Conservation (phyloP, 2,888 invertebrate species). For the Callyntrura sp. region DNA sequence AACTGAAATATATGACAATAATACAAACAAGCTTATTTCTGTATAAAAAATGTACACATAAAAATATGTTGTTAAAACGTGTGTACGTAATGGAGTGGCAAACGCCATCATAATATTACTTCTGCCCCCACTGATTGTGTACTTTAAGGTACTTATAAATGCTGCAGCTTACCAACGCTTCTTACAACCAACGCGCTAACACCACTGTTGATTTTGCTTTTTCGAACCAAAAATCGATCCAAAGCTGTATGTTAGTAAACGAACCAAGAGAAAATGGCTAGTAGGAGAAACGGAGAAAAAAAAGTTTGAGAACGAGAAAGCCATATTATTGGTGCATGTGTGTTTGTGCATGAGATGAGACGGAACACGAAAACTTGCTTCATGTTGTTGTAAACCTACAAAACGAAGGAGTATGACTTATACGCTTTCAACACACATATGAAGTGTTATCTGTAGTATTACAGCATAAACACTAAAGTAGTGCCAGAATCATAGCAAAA, state of each 20-base stretch:
- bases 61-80: not conserved
- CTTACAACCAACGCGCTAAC: not conserved
- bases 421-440: not conserved
- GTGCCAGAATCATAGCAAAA: not conserved
- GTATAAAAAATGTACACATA: not conserved
- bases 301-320: not conserved
- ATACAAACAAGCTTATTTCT: too few species aligned
- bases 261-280: not conserved
- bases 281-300: not conserved
- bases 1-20: too few species aligned
- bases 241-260: slow-evolving; percentile 28
- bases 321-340: not conserved
- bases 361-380: not conserved
- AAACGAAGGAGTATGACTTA: not conserved
- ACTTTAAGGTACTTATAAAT: slow-evolving; percentile 5
- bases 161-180: not conserved
- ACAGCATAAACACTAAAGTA: not conserved
- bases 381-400: not conserved
- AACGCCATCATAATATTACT: slow-evolving; percentile 8
- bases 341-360: not conserved
- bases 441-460: slow-evolving; percentile 37
- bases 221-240: slow-evolving; percentile 60
- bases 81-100: not conserved
- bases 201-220: slow-evolving; percentile 53
- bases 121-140: not conserved